Evolutionary conservation across 2,888 invertebrate species (phyloP).

Genomic region (Rotaria sp.): DNA sequence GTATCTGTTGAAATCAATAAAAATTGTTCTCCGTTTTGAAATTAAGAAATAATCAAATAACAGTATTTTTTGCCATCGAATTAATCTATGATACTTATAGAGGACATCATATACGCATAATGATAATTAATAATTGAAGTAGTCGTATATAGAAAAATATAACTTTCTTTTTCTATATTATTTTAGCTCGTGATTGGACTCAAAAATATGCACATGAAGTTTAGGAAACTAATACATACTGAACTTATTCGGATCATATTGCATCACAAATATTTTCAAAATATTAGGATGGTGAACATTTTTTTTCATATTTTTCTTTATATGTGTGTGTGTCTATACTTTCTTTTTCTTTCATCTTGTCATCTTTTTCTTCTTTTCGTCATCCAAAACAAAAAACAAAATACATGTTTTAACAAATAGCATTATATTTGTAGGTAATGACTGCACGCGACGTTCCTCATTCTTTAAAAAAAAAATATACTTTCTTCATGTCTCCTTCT

Average conservation of each 20-base stretch:
- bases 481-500: background rate
- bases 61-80: no score
- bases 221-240: background rate
- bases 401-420: background rate
- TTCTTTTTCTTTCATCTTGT: background rate
- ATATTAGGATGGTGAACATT: background rate
- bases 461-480: background rate
- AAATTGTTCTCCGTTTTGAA: no score
- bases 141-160: no score
- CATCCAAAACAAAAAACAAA: background rate
- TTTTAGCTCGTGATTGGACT: constrained; percentile 38
- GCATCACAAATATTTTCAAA: background rate
- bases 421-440: background rate
- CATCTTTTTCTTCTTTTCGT: background rate
- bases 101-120: no score
- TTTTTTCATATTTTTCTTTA: background rate
- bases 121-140: no score
- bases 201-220: constrained; percentile 37
- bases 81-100: no score
- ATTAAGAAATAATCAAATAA: no score
- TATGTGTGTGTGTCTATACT: background rate
- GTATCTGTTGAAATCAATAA: background rate
- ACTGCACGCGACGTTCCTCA: background rate
- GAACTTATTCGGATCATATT: background rate
- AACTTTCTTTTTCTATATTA: background rate